Evolutionary conservation across 2,888 invertebrate genomes (phyloP), one percentile per base, ranked within the genome.

Genomic region (Cotesia congregata): DNA sequence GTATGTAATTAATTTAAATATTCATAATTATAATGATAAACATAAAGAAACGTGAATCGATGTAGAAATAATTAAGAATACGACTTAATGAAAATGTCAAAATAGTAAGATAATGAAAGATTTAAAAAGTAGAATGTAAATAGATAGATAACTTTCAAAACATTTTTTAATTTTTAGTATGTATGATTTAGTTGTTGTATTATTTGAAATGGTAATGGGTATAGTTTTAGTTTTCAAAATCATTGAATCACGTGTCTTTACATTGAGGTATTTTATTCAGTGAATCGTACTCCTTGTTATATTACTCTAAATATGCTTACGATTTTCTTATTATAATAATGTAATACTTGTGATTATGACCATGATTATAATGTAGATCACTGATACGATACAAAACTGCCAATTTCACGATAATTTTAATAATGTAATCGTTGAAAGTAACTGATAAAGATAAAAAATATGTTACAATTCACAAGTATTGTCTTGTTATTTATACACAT

Each of bases 401-500:
- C 78, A 65, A 64, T 72, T 20, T 30, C 64, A 41, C 30, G 50
- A 65, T 65, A 65, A 72, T 39, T 72, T 39, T 39, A 72, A 12
- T 60, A 6, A 75, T 80, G 79, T 82, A 80, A 73, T 78, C 80
- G 61, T 81, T 74, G 77, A 75, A 78, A 81, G 78, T 79, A 82
- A 79, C 74, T 69, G 74, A 76, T 72, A 78, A 39, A 67, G 70
- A 74, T 70, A 68, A 72, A 61, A 40, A 40, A 67, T 41, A 67
- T 61, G 30, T 62, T n/a, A 72, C 50, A 67, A n/a, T 17, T 65
- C 9, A 30, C 20, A 60, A 15, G 12, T 50, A 50, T 12, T 1
- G 50, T 50, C 50, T 12, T 75, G 41, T 70, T 64, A 15, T 64
- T 74, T 40, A 9, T 20, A 1, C 6, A 41, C 64, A 20, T 20